phyloP scores from a whole-genome alignment of 2,113 vertebrate genomes.

The Pelodiscus sinensis region DNA sequence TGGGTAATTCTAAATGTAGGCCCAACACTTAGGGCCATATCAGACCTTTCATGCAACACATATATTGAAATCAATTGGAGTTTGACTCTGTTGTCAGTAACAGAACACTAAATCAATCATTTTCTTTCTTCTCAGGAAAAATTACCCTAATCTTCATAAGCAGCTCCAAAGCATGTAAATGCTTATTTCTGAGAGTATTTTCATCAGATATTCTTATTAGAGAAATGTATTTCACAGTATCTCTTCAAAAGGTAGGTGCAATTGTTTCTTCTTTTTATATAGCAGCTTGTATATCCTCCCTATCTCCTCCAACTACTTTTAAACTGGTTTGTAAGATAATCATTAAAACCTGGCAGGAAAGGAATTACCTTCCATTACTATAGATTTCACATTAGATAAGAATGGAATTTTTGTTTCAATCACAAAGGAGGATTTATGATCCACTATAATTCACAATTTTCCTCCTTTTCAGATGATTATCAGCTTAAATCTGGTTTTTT shows the following conservation, averaged over 20 bases:
- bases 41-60: background rate
- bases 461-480: background rate
- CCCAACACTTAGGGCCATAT: background rate
- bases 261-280: background rate
- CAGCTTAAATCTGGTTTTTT: background rate
- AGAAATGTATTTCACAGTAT: rapidly evolving
- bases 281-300: background rate
- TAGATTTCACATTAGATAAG: background rate
- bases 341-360: background rate
- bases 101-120: rapidly evolving
- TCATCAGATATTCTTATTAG: background rate
- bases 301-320: background rate
- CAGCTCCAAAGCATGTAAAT: rapidly evolving
- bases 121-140: background rate
- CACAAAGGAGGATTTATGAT: background rate
- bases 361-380: background rate
- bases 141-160: background rate
- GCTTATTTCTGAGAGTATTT: rapidly evolving
- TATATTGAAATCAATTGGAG: rapidly evolving
- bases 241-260: background rate
- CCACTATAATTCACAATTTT: background rate
- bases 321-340: background rate
- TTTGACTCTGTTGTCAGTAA: background rate
- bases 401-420: conserved; percentile 1
- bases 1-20: background rate